Evolutionary conservation across 1,140 invertebrate species (phyloP).

Genomic region (Chironomus striatipennis): DNA sequence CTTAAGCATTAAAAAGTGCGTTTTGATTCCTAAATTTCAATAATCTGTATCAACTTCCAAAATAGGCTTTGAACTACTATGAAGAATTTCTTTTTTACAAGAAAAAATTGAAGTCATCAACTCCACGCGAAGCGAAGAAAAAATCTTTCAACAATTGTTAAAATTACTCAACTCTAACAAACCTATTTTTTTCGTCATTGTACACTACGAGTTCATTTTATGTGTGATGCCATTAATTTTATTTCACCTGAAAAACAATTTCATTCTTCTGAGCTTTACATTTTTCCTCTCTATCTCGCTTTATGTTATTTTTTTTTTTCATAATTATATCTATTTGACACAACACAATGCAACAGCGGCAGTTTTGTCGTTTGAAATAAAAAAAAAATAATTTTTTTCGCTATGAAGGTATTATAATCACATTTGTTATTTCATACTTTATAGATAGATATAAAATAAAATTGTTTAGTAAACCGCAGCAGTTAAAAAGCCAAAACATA

Average conservation of each 20-base stretch:
- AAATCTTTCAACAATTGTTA: neutral
- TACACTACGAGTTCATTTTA: neutral
- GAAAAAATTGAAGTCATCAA: neutral
- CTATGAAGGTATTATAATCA: no score
- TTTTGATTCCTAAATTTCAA: no score
- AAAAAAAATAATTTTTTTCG: no score
- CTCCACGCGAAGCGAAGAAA: neutral
- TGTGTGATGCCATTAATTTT: neutral
- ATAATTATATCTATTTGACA: neutral
- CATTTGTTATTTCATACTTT: no score
- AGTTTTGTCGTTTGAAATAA: no score
- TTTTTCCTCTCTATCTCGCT: neutral
- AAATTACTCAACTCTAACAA: slow-evolving; percentile 8
- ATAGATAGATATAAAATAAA: no score
- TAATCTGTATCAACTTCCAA: neutral
- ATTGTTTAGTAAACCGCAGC: no score
- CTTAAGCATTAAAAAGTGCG: no score
- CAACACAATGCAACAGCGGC: neutral
- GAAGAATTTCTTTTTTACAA: neutral
- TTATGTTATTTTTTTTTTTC: no score
- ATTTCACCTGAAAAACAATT: neutral
- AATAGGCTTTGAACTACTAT: neutral
- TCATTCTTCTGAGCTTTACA: no score
- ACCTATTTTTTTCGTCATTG: neutral
- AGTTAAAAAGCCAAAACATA: no score